These are phyloP conservation scores for cat (Felis catus) DNA, from an alignment of 2,113 vertebrate genomes.

Conservation along the genomic window F.catus_Fca126_mat1.0 CM031427.1:27299001-27299500, in stretches of 20 bases:
- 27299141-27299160: too few species aligned
- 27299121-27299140: not conserved
- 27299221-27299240: too few species aligned
- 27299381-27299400: not conserved
- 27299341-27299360: too few species aligned
- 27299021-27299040: not conserved
- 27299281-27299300: too few species aligned
- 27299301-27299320: too few species aligned
- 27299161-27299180: too few species aligned
- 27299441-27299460: not conserved
- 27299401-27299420: not conserved
- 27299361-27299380: not conserved
- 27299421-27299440: accelerated
- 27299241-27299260: too few species aligned
- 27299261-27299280: too few species aligned
- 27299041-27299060: not conserved
- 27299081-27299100: not conserved
- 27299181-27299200: too few species aligned
- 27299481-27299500: not conserved
- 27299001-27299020: not conserved
- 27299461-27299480: not conserved
- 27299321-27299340: too few species aligned
- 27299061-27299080: not conserved
- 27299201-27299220: too few species aligned
- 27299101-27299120: not conserved